Base-by-base conservation (phyloP, 2,113 vertebrate species). In the Erythrocercus mccallii region DNA sequence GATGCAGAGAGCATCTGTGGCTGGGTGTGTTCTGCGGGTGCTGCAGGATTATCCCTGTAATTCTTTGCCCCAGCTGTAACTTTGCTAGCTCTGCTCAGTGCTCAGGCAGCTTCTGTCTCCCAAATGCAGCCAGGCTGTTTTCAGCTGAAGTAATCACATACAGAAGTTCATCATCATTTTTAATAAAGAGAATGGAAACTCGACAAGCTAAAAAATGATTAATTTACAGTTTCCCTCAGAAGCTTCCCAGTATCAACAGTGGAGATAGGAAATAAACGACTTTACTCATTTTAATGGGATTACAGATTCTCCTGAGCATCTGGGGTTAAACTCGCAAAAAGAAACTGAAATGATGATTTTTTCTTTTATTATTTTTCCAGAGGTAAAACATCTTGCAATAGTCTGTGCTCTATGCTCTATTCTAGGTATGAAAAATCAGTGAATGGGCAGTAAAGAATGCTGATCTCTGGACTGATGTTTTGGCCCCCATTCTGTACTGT, bases 1-100 rank as follows among this genome's bases (percentile, higher is more conserved):
- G 35, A 25, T 5, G 5, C 30, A 74, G 64, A 62, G 22, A 85
- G 44, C 30, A 44, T 71, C 69, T 90, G 57, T 56, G 76, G 13
- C 72, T 86, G 0, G 0, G n/a, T 33, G 30, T 50, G 28, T n/a
- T 68, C 25, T 72, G 64, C 0, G 4, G 21, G 25, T n/a, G 37
- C 31, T 74, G 35, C 17, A 21, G 81, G 58, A 57, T 57, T 88
- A 37, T 60, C 89, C 40, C 23, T 51, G 38, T 45, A 45, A 2
- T 23, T 78, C 72, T 56, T 38, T 10, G 33, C 38, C 64, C 15
- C 33, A 56, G 10, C 8, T 81, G 27, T 53, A 76, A 37, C 45
- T 6, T 4, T 48, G 81, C 19, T 9, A n/a, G 48, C 51, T 68
- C 86, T 56, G 64, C 33, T 77, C 42, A 47, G 35, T 42, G 27